Conservation (phyloP, 2,113 vertebrate species). For the Tautogolabrus adspersus region DNA sequence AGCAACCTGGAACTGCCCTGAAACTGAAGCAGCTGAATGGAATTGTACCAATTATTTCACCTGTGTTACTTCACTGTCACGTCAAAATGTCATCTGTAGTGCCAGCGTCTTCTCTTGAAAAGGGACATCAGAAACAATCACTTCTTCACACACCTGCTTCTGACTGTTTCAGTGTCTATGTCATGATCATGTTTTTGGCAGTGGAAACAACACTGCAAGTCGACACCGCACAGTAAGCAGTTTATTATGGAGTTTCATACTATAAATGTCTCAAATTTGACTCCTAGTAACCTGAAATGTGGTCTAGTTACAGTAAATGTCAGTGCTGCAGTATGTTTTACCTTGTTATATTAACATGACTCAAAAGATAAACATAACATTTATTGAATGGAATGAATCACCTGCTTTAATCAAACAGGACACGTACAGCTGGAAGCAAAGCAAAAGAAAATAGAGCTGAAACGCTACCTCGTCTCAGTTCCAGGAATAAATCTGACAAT, state of each 20-base stretch:
- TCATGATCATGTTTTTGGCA: slow-evolving; percentile 6
- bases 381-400: slow-evolving; percentile 21
- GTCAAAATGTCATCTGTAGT: slow-evolving; percentile 13
- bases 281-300: not conserved
- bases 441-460: slow-evolving; percentile 8
- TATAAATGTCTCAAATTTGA: slow-evolving; percentile 19
- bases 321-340: slow-evolving; percentile 6
- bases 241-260: not conserved
- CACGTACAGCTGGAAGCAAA: slow-evolving; percentile 9
- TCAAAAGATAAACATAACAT: slow-evolving; percentile 38
- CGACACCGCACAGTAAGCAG: not conserved
- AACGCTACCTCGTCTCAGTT: not conserved
- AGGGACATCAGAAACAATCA: not conserved
- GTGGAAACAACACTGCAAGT: slow-evolving; percentile 11
- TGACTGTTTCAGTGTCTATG: not conserved
- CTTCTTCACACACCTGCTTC: not conserved
- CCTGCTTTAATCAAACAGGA: slow-evolving; percentile 31
- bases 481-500: slow-evolving; percentile 16
- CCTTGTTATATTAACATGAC: slow-evolving; percentile 1
- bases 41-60: not conserved
- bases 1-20: not conserved
- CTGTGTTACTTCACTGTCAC: slow-evolving; percentile 1
- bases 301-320: slow-evolving; percentile 1
- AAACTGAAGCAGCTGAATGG: not conserved
- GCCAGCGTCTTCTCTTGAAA: not conserved